Percentiles rank a stretch among this genome's conserved stretches.
Evolutionary conservation across 2,797 vertebrate genomes (phyloP).

Genomic region (Acanthopagrus latus): DNA sequence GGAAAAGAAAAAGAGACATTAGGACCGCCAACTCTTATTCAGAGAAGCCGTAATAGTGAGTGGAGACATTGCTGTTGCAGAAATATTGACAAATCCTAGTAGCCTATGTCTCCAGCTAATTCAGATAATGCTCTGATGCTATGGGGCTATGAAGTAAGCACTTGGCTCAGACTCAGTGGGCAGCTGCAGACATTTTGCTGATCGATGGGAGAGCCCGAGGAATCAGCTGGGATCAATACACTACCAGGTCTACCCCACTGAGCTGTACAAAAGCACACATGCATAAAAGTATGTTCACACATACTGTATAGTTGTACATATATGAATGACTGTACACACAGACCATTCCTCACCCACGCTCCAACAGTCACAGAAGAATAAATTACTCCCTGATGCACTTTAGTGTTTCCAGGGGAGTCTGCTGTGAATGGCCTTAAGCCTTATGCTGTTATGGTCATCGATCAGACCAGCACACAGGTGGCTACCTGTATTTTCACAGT

Average conservation of each 20-base stretch:
- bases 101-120: conserved; percentile 36
- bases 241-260: conserved; percentile 36
- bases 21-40: no score
- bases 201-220: conserved; percentile 63
- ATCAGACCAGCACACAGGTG: conserved; percentile 36
- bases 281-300: conserved; percentile 25
- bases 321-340: conserved; percentile 13
- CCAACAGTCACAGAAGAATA: conserved; percentile 47
- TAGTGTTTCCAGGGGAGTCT: conserved; percentile 31
- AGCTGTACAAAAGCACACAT: conserved; percentile 36
- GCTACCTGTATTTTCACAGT: conserved; percentile 21
- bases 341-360: conserved; percentile 16
- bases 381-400: conserved; percentile 53
- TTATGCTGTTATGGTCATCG: conserved; percentile 61
- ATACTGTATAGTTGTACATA: conserved; percentile 16
- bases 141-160: conserved; percentile 34
- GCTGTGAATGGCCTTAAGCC: conserved; percentile 46
- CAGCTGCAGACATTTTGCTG: conserved; percentile 48
- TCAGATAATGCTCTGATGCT: conserved; percentile 45
- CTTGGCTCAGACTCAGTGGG: conserved; percentile 41
- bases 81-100: conserved; percentile 34
- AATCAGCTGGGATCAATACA: conserved; percentile 67
- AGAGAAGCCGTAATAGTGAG: neutral
- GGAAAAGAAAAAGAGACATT: neutral
- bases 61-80: conserved; percentile 15